Conservation (phyloP, 2,113 vertebrate genomes). For the Rostratula benghalensis region DNA sequence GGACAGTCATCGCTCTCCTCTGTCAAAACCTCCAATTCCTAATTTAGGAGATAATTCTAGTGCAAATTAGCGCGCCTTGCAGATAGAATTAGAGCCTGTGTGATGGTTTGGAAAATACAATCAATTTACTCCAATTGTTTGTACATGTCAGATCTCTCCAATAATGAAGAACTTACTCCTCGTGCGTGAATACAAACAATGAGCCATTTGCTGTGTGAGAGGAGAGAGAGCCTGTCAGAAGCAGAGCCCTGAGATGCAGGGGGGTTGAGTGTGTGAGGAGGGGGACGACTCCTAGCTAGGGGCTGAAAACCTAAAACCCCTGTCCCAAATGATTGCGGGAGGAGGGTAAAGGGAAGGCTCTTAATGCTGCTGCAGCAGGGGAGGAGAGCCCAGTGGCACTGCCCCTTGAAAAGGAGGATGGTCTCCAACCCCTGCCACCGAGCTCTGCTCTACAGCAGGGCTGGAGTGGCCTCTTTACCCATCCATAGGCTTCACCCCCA, state of each 20-base stretch:
- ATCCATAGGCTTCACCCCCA: not conserved
- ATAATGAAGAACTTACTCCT: conserved; percentile 66
- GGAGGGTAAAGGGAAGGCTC: not conserved
- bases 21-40: conserved; percentile 60
- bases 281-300: not conserved
- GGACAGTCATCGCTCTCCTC: conserved; percentile 6
- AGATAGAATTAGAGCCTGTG: conserved; percentile 77
- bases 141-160: conserved; percentile 66
- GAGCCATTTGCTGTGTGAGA: conserved; percentile 19
- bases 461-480: not conserved
- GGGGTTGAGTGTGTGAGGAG: not conserved
- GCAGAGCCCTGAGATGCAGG: not conserved
- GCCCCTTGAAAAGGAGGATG: not conserved
- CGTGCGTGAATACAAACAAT: conserved; percentile 27
- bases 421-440: fast-evolving
- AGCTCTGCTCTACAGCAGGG: fast-evolving
- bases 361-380: not conserved
- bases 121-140: conserved; percentile 76
- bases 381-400: not conserved
- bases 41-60: conserved; percentile 71
- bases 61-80: conserved; percentile 70
- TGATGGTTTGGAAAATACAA: conserved; percentile 78
- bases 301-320: not conserved
- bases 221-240: not conserved
- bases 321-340: not conserved